A percentile compares a stretch with the other conserved stretches of the same genome.
phyloP scores from a whole-genome alignment of 2,888 invertebrate genomes.

The Phoenoteleia sp. region DNA sequence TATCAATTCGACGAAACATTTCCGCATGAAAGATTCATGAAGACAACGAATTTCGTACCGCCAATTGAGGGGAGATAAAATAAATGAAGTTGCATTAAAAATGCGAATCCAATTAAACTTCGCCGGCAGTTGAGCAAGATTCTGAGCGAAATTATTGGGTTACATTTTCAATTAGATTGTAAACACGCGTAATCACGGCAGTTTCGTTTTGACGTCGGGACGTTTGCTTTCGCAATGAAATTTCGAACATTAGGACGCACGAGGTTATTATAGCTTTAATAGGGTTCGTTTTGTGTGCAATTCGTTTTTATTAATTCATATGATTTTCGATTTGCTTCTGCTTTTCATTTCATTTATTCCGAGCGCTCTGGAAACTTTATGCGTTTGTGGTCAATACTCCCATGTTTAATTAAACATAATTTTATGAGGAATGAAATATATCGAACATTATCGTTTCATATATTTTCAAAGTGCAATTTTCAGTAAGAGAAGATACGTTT shows the following conservation, averaged over 20 bases:
- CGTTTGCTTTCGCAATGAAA: conserved; percentile 51
- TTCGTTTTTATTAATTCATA: conserved; percentile 44
- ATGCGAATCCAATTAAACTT: conserved; percentile 57
- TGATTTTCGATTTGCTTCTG: no score
- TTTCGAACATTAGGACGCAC: conserved; percentile 31
- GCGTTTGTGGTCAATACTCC: no score
- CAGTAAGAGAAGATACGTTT: no score
- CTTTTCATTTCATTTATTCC: background rate
- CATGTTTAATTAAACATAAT: no score
- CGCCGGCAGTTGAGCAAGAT: conserved; percentile 51
- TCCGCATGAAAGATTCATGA: conserved; percentile 65
- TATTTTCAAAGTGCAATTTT: no score
- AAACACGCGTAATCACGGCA: conserved; percentile 53
- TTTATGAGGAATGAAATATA: no score
- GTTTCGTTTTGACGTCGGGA: conserved; percentile 40
- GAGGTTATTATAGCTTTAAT: conserved; percentile 20
- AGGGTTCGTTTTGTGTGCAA: background rate
- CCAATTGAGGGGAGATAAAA: conserved; percentile 65
- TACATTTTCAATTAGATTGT: conserved; percentile 65
- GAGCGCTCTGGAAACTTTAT: no score
- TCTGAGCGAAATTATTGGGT: conserved; percentile 52
- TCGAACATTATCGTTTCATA: no score
- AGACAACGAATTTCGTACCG: conserved; percentile 65
- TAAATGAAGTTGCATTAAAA: conserved; percentile 55
- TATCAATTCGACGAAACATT: conserved; percentile 41